phyloP scores from a whole-genome alignment of 2,888 invertebrate species.

The Amblyteles armatorius region DNA sequence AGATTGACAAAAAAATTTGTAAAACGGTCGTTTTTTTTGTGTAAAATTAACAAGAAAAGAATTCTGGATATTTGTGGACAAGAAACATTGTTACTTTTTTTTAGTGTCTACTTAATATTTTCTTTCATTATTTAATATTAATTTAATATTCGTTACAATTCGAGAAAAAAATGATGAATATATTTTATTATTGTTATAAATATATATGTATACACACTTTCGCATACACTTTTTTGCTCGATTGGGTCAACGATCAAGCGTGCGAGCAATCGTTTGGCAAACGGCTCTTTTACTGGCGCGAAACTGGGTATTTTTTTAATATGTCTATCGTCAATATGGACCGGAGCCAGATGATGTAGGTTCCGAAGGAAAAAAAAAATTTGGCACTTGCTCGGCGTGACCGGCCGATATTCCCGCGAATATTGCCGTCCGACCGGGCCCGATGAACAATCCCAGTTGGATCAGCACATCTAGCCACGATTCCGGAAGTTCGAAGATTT shows the following conservation, averaged over 20 bases:
- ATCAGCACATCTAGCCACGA: background rate
- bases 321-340: slow-evolving; percentile 33
- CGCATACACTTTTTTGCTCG: too few species aligned
- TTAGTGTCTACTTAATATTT: too few species aligned
- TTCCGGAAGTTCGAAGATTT: background rate
- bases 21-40: too few species aligned
- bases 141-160: too few species aligned
- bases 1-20: too few species aligned
- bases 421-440: slow-evolving; percentile 25
- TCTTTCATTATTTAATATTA: too few species aligned
- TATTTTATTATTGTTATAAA: too few species aligned
- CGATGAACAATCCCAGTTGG: background rate
- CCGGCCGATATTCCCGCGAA: slow-evolving; percentile 19
- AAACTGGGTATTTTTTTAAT: background rate
- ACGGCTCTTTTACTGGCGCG: background rate
- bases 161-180: too few species aligned
- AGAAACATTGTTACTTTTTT: background rate
- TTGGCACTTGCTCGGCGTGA: slow-evolving; percentile 8
- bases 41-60: too few species aligned
- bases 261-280: slow-evolving; percentile 11
- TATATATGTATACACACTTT: too few species aligned
- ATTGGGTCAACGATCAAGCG: background rate
- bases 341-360: slow-evolving; percentile 39
- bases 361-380: slow-evolving; percentile 20
- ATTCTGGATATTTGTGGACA: background rate